Conservation (phyloP, 1,140 invertebrate species). For the Carposina sasakii region DNA sequence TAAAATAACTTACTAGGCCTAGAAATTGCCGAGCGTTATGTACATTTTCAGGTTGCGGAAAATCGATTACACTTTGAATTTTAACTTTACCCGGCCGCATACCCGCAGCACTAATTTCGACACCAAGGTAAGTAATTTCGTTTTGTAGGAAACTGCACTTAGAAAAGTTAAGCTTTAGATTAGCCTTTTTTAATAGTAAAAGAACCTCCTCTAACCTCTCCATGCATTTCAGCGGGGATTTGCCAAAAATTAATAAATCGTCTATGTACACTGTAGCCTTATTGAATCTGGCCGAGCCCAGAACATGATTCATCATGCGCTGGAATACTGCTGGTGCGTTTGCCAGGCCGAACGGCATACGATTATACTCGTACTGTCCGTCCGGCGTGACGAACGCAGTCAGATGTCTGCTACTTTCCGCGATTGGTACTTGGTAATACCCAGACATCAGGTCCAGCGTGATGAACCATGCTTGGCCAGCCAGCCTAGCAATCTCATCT, state of each 20-base stretch:
- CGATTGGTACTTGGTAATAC: constrained; percentile 1
- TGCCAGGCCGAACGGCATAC: constrained; percentile 33
- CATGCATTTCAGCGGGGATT: constrained; percentile 14
- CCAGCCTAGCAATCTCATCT: constrained; percentile 46
- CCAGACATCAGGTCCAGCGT: constrained; percentile 35
- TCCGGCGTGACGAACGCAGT: constrained; percentile 11
- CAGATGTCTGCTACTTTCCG: background rate
- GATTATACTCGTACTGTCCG: constrained; percentile 32
- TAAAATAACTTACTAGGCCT: constrained; percentile 20
- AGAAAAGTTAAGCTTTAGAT: constrained; percentile 11
- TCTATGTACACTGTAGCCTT: constrained; percentile 20
- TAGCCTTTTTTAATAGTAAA: constrained; percentile 6
- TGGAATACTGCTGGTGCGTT: constrained; percentile 33
- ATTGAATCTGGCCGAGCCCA: background rate
- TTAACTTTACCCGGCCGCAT: constrained; percentile 1
- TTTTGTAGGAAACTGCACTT: constrained; percentile 10
- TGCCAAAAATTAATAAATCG: constrained; percentile 19
- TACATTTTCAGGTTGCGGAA: constrained; percentile 22
- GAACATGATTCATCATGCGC: constrained; percentile 16
- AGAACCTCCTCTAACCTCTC: constrained; percentile 4
- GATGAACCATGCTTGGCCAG: constrained; percentile 14
- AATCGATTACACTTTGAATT: constrained; percentile 6
- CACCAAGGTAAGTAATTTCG: constrained; percentile 18
- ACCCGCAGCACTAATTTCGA: background rate
- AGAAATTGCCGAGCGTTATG: constrained; percentile 13